Percentiles rank a stretch among this genome's conserved stretches.
Conservation (phyloP, 2,888 invertebrate genomes). For the Patella ulyssiponensis region DNA sequence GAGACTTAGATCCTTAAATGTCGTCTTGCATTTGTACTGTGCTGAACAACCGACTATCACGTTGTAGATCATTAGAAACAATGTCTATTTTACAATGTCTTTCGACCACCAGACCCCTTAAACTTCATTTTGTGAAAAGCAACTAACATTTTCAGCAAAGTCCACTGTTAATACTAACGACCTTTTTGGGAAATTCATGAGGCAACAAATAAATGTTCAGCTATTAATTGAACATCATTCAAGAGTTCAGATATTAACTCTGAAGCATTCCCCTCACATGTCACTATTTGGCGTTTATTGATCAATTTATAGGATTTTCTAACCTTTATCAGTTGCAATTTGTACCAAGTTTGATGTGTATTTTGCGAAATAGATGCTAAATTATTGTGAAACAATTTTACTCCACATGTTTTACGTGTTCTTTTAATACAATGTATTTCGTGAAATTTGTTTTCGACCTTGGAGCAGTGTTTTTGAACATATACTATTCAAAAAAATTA, state of each 20-base stretch:
- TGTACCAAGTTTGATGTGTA: neutral
- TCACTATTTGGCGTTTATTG: neutral
- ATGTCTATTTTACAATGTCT: neutral
- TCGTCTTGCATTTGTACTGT: neutral
- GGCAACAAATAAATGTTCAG: constrained; percentile 1
- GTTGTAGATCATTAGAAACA: neutral
- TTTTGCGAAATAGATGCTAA: neutral
- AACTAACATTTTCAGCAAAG: neutral
- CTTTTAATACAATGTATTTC: too few relatives aligned
- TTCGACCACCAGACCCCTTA: neutral
- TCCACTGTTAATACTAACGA: neutral
- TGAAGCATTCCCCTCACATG: neutral
- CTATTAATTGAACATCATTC: neutral
- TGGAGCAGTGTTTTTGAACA: too few relatives aligned
- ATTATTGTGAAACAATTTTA: neutral
- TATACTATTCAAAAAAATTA: too few relatives aligned
- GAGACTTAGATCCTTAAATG: neutral
- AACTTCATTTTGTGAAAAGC: neutral
- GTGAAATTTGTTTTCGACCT: too few relatives aligned
- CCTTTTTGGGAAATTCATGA: neutral
- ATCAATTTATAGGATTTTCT: neutral
- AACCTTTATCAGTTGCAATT: neutral
- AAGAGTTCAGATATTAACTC: neutral
- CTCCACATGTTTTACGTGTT: neutral
- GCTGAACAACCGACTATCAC: neutral